phyloP scores from a whole-genome alignment of 1,140 invertebrate species.

The Euglossa dilemma region DNA sequence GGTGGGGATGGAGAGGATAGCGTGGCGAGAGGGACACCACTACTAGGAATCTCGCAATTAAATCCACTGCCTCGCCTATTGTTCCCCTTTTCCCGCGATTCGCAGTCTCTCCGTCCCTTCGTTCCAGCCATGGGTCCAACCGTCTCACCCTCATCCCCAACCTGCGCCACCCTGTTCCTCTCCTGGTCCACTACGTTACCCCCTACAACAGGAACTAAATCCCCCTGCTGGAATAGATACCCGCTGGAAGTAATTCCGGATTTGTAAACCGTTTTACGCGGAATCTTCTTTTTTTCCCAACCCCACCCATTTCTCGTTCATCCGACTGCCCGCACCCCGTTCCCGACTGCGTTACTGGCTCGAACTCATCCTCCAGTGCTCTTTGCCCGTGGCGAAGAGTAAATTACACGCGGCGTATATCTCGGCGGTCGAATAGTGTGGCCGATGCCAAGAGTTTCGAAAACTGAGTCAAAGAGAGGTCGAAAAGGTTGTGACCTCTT shows the following conservation, averaged over 20 bases:
- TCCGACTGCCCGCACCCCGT: not conserved
- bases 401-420: constrained; percentile 48
- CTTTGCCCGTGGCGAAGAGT: not conserved
- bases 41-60: constrained; percentile 64
- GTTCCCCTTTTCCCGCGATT: constrained; percentile 16
- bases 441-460: not conserved
- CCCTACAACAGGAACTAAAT: constrained; percentile 61
- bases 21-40: not conserved
- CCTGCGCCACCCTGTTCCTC: not conserved
- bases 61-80: constrained; percentile 45
- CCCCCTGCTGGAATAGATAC: constrained; percentile 44
- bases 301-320: not conserved
- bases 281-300: not conserved
- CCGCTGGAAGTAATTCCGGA: constrained; percentile 60
- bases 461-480: not conserved
- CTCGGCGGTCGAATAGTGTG: constrained; percentile 31
- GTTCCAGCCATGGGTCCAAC: not conserved
- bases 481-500: not conserved
- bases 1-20: not conserved
- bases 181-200: constrained; percentile 41
- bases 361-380: no score
- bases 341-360: no score
- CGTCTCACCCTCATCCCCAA: not conserved
- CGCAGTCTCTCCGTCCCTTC: not conserved
- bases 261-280: constrained; percentile 67